Base-by-base conservation (phyloP, 2,797 vertebrate species). In the Meriones psammophilus region DNA sequence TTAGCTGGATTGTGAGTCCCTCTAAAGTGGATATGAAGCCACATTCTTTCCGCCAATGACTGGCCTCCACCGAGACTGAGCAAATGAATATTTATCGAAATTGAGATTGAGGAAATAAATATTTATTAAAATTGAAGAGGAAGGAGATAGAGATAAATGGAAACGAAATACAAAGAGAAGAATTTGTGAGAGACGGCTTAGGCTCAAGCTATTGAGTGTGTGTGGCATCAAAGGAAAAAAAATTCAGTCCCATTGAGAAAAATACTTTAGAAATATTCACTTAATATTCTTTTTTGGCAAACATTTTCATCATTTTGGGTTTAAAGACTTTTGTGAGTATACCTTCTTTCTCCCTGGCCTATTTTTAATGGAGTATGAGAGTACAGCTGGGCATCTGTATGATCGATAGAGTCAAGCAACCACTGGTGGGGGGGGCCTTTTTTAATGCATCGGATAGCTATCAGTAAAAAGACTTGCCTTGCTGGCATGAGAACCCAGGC, bases 251-350 rank as follows among this genome's bases (percentile, higher is more conserved):
- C 96, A 97, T 88, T 97, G 97, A 97, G 95, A 98, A 98, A 97
- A 95, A 97, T 97, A 98, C 94, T 95, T 97, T 89, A 97, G 42
- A 98, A 97, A 96, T 96, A 98, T 96, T 97, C 97, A 98, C 73
- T 74, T 42, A 60, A 90, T 94, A 97, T 96, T 91, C 94, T 97
- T 97, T 98, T 92, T 97, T 50, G 94, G 94, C 96, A 96, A 97
- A 96, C 94, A 94, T 93, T 73, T 97, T 97, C 90, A 97, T 97
- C 96, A 98, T 96, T 95, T 97, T 97, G 91, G 92, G 96, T 98
- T 98, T 98, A 96, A 97, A 98, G 89, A 50, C 8, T 50, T 96
- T 87, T 92, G 92, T 92, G 95, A 76, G 33, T 30, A 76, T 85
- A 89, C 54, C 97, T 97, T 97, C 92, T 97, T 96, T 98, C 95